These are phyloP conservation scores for Pituophis catenifer DNA, from an alignment of 2,113 vertebrate genomes.

Conservation along the genomic window DNA sequence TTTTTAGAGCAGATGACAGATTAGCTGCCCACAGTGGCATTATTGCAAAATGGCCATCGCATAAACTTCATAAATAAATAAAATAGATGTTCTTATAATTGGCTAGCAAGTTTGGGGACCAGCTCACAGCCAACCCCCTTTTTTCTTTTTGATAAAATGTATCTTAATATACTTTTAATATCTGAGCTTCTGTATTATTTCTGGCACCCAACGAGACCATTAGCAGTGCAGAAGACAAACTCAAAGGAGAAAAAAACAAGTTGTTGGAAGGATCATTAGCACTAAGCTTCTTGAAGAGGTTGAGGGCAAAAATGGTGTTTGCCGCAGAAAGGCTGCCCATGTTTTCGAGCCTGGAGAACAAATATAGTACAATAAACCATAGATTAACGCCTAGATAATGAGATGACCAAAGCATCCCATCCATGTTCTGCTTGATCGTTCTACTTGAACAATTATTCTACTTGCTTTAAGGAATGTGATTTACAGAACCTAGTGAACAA, in stretches of 20 bases:
- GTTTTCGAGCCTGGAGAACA: conserved; percentile 2
- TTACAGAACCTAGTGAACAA: background rate
- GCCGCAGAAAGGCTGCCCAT: conserved; percentile 77
- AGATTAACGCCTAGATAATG: background rate
- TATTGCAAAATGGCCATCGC: background rate
- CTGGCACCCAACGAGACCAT: conserved; percentile 84
- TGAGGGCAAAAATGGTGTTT: conserved; percentile 78
- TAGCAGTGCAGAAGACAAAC: conserved; percentile 81
- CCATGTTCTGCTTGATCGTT: background rate
- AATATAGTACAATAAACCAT: background rate
- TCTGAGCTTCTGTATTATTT: conserved; percentile 78
- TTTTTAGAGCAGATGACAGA: background rate
- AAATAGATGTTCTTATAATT: background rate
- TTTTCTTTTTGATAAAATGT: background rate
- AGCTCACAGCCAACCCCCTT: background rate
- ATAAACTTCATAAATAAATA: background rate
- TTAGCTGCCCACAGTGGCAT: background rate
- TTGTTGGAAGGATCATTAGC: conserved; percentile 54
- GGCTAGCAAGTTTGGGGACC: background rate
- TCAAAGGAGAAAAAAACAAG: conserved; percentile 84
- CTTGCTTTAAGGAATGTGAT: background rate
- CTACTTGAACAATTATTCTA: background rate
- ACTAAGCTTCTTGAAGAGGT: conserved; percentile 73
- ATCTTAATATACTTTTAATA: conserved; percentile 75
- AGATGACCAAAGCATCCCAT: background rate